Base-by-base conservation (phyloP, 2,888 invertebrate species). In the Sericinus montela region DNA sequence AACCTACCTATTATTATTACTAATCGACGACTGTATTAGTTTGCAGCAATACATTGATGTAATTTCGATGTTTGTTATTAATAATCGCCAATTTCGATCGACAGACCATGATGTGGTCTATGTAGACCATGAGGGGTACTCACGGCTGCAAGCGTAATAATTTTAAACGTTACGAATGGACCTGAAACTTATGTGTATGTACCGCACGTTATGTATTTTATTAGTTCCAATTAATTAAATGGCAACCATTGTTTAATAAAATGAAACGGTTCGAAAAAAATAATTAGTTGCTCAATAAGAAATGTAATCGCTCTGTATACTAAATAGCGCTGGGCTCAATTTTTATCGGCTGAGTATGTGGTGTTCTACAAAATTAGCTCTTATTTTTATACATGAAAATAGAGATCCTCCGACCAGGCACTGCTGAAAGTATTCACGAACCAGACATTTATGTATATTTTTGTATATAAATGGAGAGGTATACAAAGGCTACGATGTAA, bases 371-470 rank as follows among this genome's bases (percentile, higher is more conserved):
- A 72, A 64, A 60, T 66, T 67, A 72, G 67, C 70, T 67, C 62
- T 83, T 81, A 80, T 81, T 82, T 81, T 82, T 81, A 65, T 80
- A 80, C 67, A 72, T 65, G 61, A 59, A 30, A 58, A 58, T 62
- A 62, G 63, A 59, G 57, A 63, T 53, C 54, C 57, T 59, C 58
- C 56, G 60, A 63, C 63, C 69, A 65, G 73, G 65, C 66, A 69
- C 64, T 63, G 32, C 25, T 25, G 67, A 57, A 62, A 51, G 65
- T 68, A 63, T 61, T 59, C 65, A 60, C 60, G 62, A 62, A 69
- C 70, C 71, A 70, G 69, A 80, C 79, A 73, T 80, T 80, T 79
- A 80, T 86, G 85, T 87, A 84, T 86, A 86, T 85, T 83, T 84
- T 84, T 86, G 86, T 86, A 87, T 82, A 87, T 87, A 86, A 79